These are phyloP conservation scores for Ornithorhynchus anatinus DNA, from an alignment of 2,113 vertebrate genomes.

Conservation along the genomic window DNA sequence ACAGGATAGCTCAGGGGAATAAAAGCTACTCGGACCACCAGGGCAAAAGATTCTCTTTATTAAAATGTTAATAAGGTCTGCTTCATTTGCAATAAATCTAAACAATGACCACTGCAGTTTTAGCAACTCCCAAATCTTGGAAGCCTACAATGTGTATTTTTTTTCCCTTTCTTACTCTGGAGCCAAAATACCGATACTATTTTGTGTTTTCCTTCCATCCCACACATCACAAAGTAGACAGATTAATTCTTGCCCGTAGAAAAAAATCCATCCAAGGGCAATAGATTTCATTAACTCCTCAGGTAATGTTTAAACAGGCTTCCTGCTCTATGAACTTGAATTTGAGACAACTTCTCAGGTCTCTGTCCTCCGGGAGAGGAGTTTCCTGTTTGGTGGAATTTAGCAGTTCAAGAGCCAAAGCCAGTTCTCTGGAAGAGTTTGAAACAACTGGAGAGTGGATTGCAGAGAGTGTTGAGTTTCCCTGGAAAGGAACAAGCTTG, in stretches of 20 bases:
- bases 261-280: conserved; percentile 65
- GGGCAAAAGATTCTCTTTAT: conserved; percentile 64
- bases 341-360: conserved; percentile 12
- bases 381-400: conserved; percentile 8
- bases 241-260: conserved; percentile 65
- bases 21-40: conserved; percentile 34
- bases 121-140: conserved; percentile 29
- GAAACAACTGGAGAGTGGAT: too few relatives aligned
- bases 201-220: conserved; percentile 59
- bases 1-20: conserved; percentile 44
- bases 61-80: conserved; percentile 73
- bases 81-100: conserved; percentile 71
- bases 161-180: neutral
- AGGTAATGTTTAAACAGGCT: conserved; percentile 42
- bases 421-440: too few relatives aligned
- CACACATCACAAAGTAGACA: conserved; percentile 69
- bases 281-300: conserved; percentile 74
- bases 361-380: conserved; percentile 25
- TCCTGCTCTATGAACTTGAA: conserved; percentile 32
- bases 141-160: neutral
- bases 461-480: too few relatives aligned
- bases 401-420: conserved; percentile 5
- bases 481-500: too few relatives aligned
- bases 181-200: conserved; percentile 50
- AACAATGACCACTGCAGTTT: conserved; percentile 43